These are phyloP conservation scores for Xestia ashworthii DNA, from an alignment of 2,888 invertebrate genomes.

Conservation along the genomic window DNA sequence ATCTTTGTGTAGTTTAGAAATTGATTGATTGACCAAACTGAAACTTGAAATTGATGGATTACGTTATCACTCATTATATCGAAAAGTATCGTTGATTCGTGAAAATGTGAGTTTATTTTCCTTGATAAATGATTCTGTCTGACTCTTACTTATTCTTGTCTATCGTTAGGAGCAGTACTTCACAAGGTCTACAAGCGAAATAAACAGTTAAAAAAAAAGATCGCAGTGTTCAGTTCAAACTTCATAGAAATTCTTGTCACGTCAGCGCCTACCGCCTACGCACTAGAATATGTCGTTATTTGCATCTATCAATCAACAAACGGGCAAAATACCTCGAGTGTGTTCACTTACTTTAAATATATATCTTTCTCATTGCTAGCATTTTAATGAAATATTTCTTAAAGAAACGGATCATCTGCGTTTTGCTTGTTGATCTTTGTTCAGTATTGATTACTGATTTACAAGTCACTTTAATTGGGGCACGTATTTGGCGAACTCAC, in stretches of 20 bases:
- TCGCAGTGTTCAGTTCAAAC: not conserved
- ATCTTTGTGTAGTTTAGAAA: not conserved
- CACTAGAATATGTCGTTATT: conserved; percentile 15
- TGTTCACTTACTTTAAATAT: not conserved
- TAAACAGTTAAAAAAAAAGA: conserved; percentile 5
- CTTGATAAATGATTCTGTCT: not conserved
- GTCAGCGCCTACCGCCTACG: not conserved
- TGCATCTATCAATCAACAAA: conserved; percentile 20
- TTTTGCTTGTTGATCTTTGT: conserved; percentile 39
- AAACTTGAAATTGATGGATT: conserved; percentile 2
- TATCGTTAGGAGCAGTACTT: not conserved
- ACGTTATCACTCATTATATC: not conserved
- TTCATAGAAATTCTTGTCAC: conserved; percentile 20
- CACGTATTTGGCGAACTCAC: conserved; percentile 58
- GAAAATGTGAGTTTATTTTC: not conserved
- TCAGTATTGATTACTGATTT: conserved; percentile 48
- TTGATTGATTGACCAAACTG: not conserved
- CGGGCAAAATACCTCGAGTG: not conserved
- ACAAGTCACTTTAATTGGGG: conserved; percentile 55
- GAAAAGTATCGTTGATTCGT: not conserved
- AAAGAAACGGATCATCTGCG: conserved; percentile 12
- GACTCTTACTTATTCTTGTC: not conserved
- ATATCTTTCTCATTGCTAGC: not conserved
- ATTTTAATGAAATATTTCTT: conserved; percentile 4
- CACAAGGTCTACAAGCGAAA: not conserved